Evolutionary conservation across 2,888 invertebrate species (phyloP), one percentile per base, ranked within the genome.

Genomic region (Eumacrocentrus americanus): DNA sequence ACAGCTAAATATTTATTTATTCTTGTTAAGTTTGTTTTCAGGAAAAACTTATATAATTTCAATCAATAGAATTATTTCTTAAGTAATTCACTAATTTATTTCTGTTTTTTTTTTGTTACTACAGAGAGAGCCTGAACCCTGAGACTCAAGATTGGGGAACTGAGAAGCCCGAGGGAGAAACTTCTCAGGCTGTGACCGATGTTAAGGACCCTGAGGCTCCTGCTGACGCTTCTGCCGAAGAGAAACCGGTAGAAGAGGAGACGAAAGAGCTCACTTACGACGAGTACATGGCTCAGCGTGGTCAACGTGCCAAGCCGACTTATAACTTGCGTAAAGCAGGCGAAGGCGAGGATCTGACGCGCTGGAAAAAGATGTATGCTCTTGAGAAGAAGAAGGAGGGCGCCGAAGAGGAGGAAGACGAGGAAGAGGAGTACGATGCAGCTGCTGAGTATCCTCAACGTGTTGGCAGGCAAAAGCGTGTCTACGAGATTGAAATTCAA

Each of bases 251-350:
- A 54, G 92, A 92, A 73, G 92, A 92, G 68, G 91, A 91, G 80
- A 88, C 91, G 51, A 90, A 66, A 74, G 92, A 92, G 83, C 85
- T 97, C 80, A 97, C 97, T 35, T 84, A 96, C 71, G 96, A 96
- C 78, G 96, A 97, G 85, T 97, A 94, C 89, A 94, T 94, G 82
- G 94, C 94, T 60, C 84, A 92, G 73, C 91, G 92, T 74, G 88
- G 89, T 75, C 88, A 87, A 56, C 89, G 94, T 70, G 87, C 87
- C 63, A 92, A 94, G 81, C 93, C 95, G 51, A 90, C 91, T 72
- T 97, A 90, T 82, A 96, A 97, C 81, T 83, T 95, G 75, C 90
- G 97, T 59, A 95, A 95, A 82, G 92, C 96, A 56, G 95, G 95
- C 23, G 96, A 97, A 82, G 97, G 96, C 42, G 95, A 94, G 77